Percentiles rank a stretch among this genome's conserved stretches.
Conservation (phyloP, 2,888 invertebrate species). For the Gastracanthus pulcherrimus region DNA sequence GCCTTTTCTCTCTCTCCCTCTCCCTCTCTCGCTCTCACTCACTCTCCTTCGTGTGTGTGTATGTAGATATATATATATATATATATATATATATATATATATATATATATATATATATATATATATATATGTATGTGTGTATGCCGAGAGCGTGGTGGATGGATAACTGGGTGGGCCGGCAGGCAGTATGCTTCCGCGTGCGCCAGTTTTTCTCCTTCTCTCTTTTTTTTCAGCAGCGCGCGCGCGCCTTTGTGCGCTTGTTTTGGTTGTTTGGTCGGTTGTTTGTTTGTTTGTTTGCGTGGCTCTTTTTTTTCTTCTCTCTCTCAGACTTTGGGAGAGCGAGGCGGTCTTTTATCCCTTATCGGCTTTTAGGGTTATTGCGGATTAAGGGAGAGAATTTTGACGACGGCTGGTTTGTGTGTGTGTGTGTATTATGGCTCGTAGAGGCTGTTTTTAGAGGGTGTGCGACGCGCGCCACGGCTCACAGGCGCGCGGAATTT, state of each 20-base stretch:
- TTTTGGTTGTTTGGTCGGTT: neutral
- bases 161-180: neutral
- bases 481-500: neutral
- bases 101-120: too few relatives aligned
- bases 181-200: neutral
- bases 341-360: neutral
- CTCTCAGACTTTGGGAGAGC: neutral
- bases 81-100: too few relatives aligned
- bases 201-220: neutral
- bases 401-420: neutral
- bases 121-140: too few relatives aligned
- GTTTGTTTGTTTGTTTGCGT: neutral
- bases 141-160: too few relatives aligned
- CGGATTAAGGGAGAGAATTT: constrained; percentile 31
- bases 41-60: too few relatives aligned
- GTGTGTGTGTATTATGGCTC: too few relatives aligned
- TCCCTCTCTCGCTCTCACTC: constrained; percentile 2
- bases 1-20: neutral
- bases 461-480: too few relatives aligned
- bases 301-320: neutral
- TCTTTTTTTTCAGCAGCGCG: neutral
- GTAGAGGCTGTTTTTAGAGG: too few relatives aligned
- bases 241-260: neutral
- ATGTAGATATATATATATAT: too few relatives aligned
- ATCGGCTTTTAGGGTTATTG: constrained; percentile 44